Conservation (phyloP, 2,888 invertebrate genomes). For the Troglohyphantes excavatus region DNA sequence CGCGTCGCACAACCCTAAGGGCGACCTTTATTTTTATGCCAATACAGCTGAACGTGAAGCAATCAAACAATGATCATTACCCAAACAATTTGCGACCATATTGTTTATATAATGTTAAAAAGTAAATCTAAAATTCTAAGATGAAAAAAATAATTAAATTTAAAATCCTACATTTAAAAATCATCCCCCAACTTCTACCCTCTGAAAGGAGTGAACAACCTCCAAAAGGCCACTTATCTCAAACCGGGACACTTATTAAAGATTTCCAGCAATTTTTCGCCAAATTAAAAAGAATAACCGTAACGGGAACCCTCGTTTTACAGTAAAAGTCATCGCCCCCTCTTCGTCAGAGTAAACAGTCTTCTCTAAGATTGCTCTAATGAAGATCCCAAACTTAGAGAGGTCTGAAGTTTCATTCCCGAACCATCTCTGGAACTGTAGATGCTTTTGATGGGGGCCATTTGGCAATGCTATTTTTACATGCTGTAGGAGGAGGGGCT, state of each 20-base stretch:
- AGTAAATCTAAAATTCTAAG: no score
- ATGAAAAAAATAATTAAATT: background rate
- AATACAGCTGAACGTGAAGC: no score
- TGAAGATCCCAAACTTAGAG: background rate
- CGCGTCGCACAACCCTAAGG: no score
- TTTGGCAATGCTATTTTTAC: background rate
- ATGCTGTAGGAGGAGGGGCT: background rate
- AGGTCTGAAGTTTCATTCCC: background rate
- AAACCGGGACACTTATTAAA: background rate
- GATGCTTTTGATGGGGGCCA: background rate
- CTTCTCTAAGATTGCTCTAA: background rate
- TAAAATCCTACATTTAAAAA: background rate
- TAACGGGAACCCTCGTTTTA: background rate
- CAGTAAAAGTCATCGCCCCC: background rate
- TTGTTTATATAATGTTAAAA: no score
- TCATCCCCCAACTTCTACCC: background rate
- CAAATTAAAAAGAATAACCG: background rate
- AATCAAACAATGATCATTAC: no score
- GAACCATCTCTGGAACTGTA: no score
- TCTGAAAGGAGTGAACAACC: slow-evolving; percentile 1
- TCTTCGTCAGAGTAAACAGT: background rate
- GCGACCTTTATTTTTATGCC: no score
- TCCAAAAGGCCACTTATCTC: background rate
- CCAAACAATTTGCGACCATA: no score
- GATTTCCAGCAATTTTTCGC: background rate